A percentile compares a stretch with the other conserved stretches of the same genome.
These are phyloP conservation scores for Diplodus sargus DNA, from an alignment of 2,797 vertebrate species.

Conservation along the genomic window DNA sequence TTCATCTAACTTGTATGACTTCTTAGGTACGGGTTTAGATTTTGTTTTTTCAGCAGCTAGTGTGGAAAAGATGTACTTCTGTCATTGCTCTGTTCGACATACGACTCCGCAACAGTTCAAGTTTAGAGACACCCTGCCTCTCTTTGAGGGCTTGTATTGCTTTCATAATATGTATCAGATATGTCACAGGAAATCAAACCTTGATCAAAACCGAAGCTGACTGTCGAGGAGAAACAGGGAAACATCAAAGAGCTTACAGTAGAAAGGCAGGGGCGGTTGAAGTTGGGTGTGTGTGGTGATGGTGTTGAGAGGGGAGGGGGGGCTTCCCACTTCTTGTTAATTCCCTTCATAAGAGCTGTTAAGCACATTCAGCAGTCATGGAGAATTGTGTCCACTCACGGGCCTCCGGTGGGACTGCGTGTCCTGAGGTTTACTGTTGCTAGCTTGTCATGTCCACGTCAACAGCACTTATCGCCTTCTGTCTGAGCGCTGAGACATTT, in stretches of 20 bases:
- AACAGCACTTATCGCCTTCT: conserved; percentile 84
- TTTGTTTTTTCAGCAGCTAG: conserved; percentile 17
- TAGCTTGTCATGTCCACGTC: conserved; percentile 87
- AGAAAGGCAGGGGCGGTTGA: conserved; percentile 66
- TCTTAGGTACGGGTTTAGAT: conserved; percentile 40
- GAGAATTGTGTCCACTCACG: conserved; percentile 76
- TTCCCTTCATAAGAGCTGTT: conserved; percentile 76
- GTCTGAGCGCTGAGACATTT: conserved; percentile 79
- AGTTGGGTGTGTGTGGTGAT: conserved; percentile 38
- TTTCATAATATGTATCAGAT: conserved; percentile 83
- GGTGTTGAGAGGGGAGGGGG: neutral
- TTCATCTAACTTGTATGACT: conserved; percentile 67
- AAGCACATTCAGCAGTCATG: conserved; percentile 75
- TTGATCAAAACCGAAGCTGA: conserved; percentile 84
- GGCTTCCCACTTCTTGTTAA: conserved; percentile 67
- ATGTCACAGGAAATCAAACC: conserved; percentile 83
- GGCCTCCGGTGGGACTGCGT: conserved; percentile 82
- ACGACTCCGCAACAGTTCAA: conserved; percentile 62
- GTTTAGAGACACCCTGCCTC: conserved; percentile 66
- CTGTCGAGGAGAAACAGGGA: conserved; percentile 77
- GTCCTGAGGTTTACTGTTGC: conserved; percentile 85
- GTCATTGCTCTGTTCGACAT: conserved; percentile 60
- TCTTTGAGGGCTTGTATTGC: conserved; percentile 78
- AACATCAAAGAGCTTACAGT: conserved; percentile 82
- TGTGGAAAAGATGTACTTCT: conserved; percentile 51